These are phyloP conservation scores for Stenolophus ochropezus DNA, from an alignment of 2,888 invertebrate species.

Conservation along the genomic window DNA sequence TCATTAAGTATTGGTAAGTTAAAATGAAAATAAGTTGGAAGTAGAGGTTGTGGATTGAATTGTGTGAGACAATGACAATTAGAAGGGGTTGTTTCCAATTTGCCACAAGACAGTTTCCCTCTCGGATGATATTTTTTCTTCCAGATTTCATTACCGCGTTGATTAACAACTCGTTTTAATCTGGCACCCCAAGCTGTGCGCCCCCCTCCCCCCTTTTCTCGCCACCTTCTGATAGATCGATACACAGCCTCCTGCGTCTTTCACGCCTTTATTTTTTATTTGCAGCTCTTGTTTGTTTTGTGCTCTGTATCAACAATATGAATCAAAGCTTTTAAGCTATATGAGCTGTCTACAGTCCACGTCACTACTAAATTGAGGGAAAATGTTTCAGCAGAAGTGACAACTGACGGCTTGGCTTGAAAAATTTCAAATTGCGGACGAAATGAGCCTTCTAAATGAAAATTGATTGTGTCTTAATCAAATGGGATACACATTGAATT, in stretches of 20 bases:
- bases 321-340: conserved; percentile 51
- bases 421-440: neutral
- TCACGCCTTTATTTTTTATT: conserved; percentile 43
- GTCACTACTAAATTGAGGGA: conserved; percentile 39
- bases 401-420: neutral
- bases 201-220: neutral
- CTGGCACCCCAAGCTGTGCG: conserved; percentile 31
- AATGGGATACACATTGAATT: too few species aligned
- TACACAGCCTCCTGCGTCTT: conserved; percentile 32
- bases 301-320: conserved; percentile 48
- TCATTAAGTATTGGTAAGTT: too few species aligned
- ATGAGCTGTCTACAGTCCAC: conserved; percentile 27
- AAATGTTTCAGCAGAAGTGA: conserved; percentile 1
- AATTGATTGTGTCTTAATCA: neutral
- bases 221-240: conserved; percentile 20
- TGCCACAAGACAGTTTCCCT: neutral
- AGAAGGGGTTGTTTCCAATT: conserved; percentile 14
- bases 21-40: too few species aligned
- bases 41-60: neutral
- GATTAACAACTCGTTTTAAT: conserved; percentile 60
- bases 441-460: neutral
- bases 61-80: neutral
- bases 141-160: conserved; percentile 55
- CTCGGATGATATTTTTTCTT: conserved; percentile 44
- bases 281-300: conserved; percentile 37